phyloP scores from a whole-genome alignment of 2,888 invertebrate species.

The Capitulum mitella region DNA sequence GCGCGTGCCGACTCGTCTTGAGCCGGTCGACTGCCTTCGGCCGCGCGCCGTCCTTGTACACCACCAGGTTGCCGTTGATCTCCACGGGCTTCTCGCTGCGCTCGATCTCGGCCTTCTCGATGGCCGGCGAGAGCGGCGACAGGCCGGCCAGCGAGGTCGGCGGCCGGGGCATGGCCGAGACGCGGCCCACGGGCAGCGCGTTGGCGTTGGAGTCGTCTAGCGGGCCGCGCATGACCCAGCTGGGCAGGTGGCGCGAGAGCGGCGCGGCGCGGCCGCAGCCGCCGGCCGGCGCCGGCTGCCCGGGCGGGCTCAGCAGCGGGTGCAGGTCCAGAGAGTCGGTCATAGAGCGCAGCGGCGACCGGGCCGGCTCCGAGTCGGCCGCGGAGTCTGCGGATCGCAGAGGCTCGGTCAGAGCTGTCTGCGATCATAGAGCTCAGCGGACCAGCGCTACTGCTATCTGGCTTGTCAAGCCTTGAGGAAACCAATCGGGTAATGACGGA shows the following conservation, averaged over 20 bases:
- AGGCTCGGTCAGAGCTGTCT: not conserved
- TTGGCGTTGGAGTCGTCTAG: slow-evolving; percentile 10
- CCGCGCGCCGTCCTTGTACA: not conserved
- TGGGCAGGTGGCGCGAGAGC: not conserved
- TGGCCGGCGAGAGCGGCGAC: slow-evolving; percentile 9
- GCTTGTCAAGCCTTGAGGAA: no score
- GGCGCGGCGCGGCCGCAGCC: not conserved
- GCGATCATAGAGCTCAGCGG: no score
- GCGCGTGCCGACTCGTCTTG: not conserved
- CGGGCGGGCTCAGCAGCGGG: not conserved
- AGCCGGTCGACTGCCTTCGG: not conserved
- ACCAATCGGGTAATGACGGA: no score
- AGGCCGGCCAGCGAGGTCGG: not conserved
- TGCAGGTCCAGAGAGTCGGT: slow-evolving; percentile 14
- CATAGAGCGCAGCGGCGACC: not conserved
- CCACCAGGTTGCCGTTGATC: not conserved
- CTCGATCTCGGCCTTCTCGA: slow-evolving; percentile 20
- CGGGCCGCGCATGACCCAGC: slow-evolving; percentile 4
- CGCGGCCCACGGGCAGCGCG: not conserved
- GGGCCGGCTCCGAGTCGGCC: not conserved
- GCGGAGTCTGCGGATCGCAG: not conserved
- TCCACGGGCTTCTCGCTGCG: slow-evolving; percentile 1
- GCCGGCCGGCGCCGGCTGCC: not conserved
- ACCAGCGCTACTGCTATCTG: no score
- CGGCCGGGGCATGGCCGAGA: not conserved